Base-by-base conservation (phyloP, 2,113 vertebrate genomes). In the Copsychus sechellarum region DNA sequence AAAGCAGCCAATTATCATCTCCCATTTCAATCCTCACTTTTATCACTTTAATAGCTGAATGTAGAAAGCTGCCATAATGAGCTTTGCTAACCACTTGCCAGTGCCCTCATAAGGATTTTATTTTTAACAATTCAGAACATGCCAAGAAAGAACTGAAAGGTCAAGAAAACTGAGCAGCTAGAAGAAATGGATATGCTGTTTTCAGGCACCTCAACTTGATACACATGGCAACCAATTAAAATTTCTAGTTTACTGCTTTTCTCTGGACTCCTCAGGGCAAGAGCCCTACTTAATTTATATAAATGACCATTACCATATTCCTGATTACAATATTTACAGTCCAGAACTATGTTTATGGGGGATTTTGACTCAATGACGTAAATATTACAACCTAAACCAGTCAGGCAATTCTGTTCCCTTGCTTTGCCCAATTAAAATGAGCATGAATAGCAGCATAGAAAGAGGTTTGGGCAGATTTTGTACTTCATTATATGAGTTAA, bases 31-130 rank as follows among this genome's bases (percentile, higher is more conserved):
- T 21, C 33, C 58, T 57, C 61, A 73, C 71, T 88, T 93, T 51
- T 40, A 61, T 26, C 0, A 0, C 64, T 77, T 90, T 66, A 91
- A 77, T 40, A 71, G 56, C 66, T 64, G 60, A 51, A 90, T 34
- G 60, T 15, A 88, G 70, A 77, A 90, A 81, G 81, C 43, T 77
- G 47, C 64, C 58, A 7, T 93, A 86, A 88, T 7, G 43, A 88
- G 72, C 81, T 66, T 28, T 67, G 76, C 90, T 74, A 90, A 60
- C 34, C 74, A 36, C 67, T 86, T 93, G 93, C 86, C 67, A 64
- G 79, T 71, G 82, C n/a, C 93, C 87, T 88, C 93, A 95, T 93
- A 95, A 96, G 94, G 95, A 92, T 97, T 97, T 97, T 96, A 96
- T 95, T 96, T 97, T 96, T 96, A 96, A 94, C 71, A 4, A 92